Conservation (phyloP, 2,113 vertebrate genomes). For the Telmatochromis sp. region DNA sequence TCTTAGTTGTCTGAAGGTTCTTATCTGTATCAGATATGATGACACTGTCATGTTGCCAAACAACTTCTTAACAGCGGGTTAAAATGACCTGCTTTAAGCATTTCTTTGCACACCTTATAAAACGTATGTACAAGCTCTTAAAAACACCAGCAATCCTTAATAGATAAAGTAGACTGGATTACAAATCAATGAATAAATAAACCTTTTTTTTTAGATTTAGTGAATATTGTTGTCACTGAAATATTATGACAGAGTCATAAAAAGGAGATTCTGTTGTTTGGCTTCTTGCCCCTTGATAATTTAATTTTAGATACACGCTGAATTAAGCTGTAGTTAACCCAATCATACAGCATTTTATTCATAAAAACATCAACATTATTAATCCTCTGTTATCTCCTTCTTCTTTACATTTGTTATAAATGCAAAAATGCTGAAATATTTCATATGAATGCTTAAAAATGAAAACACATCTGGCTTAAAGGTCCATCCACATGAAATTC, state of each 20-base stretch:
- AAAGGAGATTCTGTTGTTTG: background rate
- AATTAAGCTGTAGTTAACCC: background rate
- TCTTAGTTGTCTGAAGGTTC: background rate
- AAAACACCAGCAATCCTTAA: background rate
- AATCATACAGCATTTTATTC: background rate
- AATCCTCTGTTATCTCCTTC: background rate
- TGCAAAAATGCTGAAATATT: background rate
- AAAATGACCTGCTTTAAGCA: background rate
- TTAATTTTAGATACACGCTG: background rate
- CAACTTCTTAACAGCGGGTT: background rate
- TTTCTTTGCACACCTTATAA: background rate
- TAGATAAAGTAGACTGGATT: background rate
- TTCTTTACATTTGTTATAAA: background rate
- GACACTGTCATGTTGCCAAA: background rate
- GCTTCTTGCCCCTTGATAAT: background rate
- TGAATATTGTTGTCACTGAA: background rate
- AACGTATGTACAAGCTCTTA: background rate
- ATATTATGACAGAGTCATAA: background rate
- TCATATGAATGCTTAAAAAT: background rate
- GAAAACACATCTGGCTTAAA: background rate
- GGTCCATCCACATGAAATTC: background rate
- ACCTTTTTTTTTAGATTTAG: background rate
- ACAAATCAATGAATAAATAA: background rate
- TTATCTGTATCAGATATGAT: background rate
- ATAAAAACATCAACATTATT: background rate